Evolutionary conservation across 2,113 vertebrate species (phyloP).

Genomic region (Xiphophorus couchianus): DNA sequence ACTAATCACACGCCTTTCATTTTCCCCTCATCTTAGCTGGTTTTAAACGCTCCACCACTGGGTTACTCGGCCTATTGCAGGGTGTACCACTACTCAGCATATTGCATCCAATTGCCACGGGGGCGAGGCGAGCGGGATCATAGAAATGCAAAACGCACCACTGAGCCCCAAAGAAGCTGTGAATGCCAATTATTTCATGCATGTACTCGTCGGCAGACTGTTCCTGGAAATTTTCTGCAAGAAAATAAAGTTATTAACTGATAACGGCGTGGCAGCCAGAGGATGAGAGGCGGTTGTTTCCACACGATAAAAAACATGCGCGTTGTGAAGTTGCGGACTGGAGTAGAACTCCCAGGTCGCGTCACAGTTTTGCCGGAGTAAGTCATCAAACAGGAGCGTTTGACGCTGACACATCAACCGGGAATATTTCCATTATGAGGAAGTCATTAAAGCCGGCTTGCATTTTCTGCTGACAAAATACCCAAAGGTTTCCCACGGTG

Average conservation of each 20-base stretch:
- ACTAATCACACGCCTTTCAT: constrained; percentile 68
- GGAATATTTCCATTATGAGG: constrained; percentile 41
- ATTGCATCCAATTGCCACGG: constrained; percentile 55
- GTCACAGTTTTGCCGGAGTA: constrained; percentile 16
- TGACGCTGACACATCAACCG: constrained; percentile 26
- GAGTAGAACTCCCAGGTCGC: constrained; percentile 37
- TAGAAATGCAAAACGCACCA: constrained; percentile 50
- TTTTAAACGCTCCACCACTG: constrained; percentile 47
- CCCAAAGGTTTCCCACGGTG: constrained; percentile 34
- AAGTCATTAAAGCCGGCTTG: constrained; percentile 24
- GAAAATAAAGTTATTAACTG: constrained; percentile 50
- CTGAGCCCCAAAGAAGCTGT: constrained; percentile 28
- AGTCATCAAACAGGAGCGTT: constrained; percentile 36
- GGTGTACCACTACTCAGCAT: constrained; percentile 59
- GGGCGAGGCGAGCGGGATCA: constrained; percentile 35
- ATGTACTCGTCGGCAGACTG: neutral
- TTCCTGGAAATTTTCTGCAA: neutral
- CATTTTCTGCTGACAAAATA: constrained; percentile 39
- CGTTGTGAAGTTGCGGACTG: constrained; percentile 3
- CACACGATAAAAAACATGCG: constrained; percentile 13
- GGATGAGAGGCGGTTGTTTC: neutral
- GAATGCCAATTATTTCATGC: constrained; percentile 46
- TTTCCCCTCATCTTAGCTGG: constrained; percentile 50
- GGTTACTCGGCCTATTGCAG: constrained; percentile 61
- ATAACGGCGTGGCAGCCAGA: constrained; percentile 17